These are phyloP conservation scores for Serinus canaria DNA, from an alignment of 2,113 vertebrate genomes.

Conservation along the genomic window DNA sequence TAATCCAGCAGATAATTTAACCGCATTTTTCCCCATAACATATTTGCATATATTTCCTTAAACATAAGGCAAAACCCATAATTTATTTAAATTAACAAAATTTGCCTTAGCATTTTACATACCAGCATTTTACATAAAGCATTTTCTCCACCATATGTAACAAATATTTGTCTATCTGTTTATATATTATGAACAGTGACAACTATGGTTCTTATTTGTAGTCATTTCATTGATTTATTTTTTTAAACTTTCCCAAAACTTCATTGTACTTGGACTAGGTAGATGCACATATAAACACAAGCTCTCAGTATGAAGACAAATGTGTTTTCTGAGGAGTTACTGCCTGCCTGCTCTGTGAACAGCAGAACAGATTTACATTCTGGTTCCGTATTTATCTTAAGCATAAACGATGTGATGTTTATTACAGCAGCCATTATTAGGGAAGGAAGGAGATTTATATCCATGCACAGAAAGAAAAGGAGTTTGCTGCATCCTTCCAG, in stretches of 20 bases:
- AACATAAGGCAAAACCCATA: neutral
- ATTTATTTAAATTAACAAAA: neutral
- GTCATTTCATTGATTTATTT: neutral
- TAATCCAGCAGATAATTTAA: neutral
- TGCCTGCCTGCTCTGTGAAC: neutral
- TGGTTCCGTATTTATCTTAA: neutral
- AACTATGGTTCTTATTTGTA: neutral
- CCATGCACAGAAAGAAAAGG: neutral
- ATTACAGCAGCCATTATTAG: neutral
- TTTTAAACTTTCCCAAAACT: neutral
- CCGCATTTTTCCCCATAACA: neutral
- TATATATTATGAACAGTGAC: neutral
- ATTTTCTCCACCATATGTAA: neutral
- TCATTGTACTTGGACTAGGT: neutral
- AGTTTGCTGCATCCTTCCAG: neutral
- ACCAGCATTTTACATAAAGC: neutral
- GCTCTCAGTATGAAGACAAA: neutral
- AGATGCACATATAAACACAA: neutral
- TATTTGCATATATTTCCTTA: slow-evolving; percentile 22
- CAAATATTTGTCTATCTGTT: neutral
- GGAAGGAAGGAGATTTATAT: neutral
- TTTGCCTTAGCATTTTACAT: neutral
- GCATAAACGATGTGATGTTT: neutral
- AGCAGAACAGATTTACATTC: neutral
- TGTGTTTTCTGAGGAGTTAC: neutral